Percentiles rank a stretch among this genome's conserved stretches.
Conservation (phyloP, 2,113 vertebrate genomes). For the Galeopterus variegatus region DNA sequence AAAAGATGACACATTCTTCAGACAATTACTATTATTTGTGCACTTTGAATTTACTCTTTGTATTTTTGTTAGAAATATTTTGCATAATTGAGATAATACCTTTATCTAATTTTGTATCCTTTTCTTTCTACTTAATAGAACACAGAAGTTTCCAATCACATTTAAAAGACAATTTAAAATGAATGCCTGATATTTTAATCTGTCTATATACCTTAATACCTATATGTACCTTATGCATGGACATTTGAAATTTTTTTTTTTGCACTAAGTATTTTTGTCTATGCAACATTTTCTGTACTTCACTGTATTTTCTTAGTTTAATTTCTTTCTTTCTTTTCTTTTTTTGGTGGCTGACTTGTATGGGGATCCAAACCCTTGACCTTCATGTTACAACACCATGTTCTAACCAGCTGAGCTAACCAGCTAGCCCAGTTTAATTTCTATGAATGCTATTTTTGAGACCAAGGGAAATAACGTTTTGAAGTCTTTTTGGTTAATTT, state of each 20-base stretch:
- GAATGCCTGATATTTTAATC: background rate
- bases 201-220: background rate
- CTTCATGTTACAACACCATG: no score
- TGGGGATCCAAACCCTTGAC: no score
- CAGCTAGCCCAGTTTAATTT: background rate
- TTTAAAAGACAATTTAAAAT: slow-evolving; percentile 13
- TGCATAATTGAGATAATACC: background rate
- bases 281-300: background rate
- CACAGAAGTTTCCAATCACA: background rate
- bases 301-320: background rate
- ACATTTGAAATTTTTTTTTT: background rate
- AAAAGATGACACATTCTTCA: background rate
- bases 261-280: background rate
- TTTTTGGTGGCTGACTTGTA: no score
- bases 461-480: slow-evolving; percentile 15
- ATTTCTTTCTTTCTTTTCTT: background rate
- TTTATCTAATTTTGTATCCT: background rate
- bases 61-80: background rate
- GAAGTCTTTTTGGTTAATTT: background rate
- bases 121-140: background rate
- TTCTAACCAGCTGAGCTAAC: no score
- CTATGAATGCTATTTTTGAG: background rate
- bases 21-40: background rate
- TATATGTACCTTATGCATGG: background rate
- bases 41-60: background rate